Base-by-base conservation (phyloP, 2,113 vertebrate species). In the Dasypus novemcinctus region DNA sequence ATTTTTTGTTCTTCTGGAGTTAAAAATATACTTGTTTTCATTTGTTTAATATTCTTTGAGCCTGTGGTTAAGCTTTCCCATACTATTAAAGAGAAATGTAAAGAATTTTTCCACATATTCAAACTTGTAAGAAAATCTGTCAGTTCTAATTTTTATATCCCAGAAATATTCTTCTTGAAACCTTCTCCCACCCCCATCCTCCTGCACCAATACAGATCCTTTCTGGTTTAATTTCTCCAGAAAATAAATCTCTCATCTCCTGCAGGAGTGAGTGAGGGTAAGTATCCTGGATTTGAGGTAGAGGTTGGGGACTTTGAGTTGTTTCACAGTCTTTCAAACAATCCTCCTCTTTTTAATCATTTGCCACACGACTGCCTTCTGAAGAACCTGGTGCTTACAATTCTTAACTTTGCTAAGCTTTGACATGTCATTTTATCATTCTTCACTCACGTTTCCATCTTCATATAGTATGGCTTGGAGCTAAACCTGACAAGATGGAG, bases 1-100 rank as follows among this genome's bases (percentile, higher is more conserved):
- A 43, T 79, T 93, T 91, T 91, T 79, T n/a, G 85, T 90, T 93
- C 91, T 68, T 79, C 49, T 92, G 27, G n/a, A 94, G 83, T 87
- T 93, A 29, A 93, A 97, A 93, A 86, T 61, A 86, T 17, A 69
- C 20, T 88, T 27, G 54, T 81, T 86, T 89, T 74, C 46, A 76
- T 63, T 90, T 85, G 59, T 78, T 90, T 94, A 91, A 38, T 85
- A 78, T 41, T 91, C 66, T 61, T 88, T 84, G 36, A 78, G 68
- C 36, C 2, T 78, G 72, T 29, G 33, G 36, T 91, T 87, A 88
- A 74, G 21, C 23, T 74, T 64, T 66, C 36, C 7, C 5, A 79
- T 89, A 66, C 7, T 79, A 15, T 85, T 63, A 89, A n/a, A 66
- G 38, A 64, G 59, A 91, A 85, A 80, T 89, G 14, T 41, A 78